Base-by-base conservation (phyloP, 2,888 invertebrate species). In the Aphodius granarius region DNA sequence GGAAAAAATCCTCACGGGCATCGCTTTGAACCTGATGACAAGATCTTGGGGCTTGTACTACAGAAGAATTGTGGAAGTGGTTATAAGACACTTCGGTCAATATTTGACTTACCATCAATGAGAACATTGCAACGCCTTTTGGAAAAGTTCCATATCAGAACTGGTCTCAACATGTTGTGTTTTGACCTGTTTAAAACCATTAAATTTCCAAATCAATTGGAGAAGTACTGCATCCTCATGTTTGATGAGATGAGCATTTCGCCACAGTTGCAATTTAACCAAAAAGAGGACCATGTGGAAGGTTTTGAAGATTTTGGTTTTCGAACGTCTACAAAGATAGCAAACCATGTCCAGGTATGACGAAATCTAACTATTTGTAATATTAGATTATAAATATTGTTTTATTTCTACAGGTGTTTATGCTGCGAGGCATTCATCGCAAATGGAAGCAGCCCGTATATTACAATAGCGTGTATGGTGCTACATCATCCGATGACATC, bases 181-280 rank as follows among this genome's bases (percentile, higher is more conserved):
- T 73, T 65, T 22, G 73, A 73, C 20, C 66, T 73, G 17, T 66
- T 73, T 21, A 64, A 73, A 21, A 17, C 18, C 5, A n/a, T n/a
- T 17, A 22, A 18, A 66, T 76, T 73, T 23, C 64, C 63, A 75
- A 75, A 78, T 70, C 63, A 65, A 15, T 19, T 76, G 6, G 75
- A 78, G 13, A 78, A 70, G 74, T 75, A 75, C n/a, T 78, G 78
- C 62, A 43, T 75, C 0, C 66, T 79, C 17, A 17, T 78, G 5
- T 79, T 78, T 71, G 78, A 79, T 21, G 77, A 79, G 71, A 76
- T 78, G 72, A 66, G 43, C 13, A 65, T 73, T n/a, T 20, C 73
- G 66, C 18, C 23, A 23, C 23, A 23, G 23, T 23, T 23, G 9
- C 23, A 23, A 23, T 23, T 23, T 9, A 23, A 23, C 23, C 23